Base-by-base conservation (phyloP, 2,888 invertebrate genomes). In the Drosophila pseudotakahashii region DNA sequence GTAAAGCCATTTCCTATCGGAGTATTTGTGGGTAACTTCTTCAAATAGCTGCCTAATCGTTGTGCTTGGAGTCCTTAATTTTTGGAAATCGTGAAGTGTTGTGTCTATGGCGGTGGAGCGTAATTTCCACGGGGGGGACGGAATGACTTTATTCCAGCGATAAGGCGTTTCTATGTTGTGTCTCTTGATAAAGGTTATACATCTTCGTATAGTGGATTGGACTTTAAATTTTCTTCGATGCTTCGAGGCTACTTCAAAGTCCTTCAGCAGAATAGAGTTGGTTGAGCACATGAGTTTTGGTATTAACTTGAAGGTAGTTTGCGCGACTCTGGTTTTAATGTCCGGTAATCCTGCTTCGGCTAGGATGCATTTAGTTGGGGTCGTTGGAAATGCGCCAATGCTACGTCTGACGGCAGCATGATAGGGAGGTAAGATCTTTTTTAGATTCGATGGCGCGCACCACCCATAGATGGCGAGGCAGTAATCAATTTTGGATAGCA, bases 111-210 rank as follows among this genome's bases (percentile, higher is more conserved):
- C n/a, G n/a, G n/a, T n/a, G n/a, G n/a, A n/a, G n/a, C n/a, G n/a
- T n/a, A n/a, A n/a, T n/a, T n/a, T n/a, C n/a, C n/a, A n/a, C n/a
- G 41, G 14, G 48, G 48, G 7, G 64, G n/a, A n/a, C n/a, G n/a
- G n/a, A n/a, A 51, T 58, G 47, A 53, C 36, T 52, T 60, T 60
- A 7, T 47, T n/a, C n/a, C n/a, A n/a, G n/a, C n/a, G n/a, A n/a
- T n/a, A n/a, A n/a, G n/a, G n/a, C n/a, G n/a, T n/a, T n/a, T n/a
- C n/a, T n/a, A n/a, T n/a, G n/a, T n/a, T n/a, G n/a, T 45, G 23
- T 52, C 37, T 36, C 26, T 60, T 60, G 9, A 9, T 26, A 23
- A 60, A 53, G 6, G 7, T 13, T 19, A 44, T 23, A 26, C 45
- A 45, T 45, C 60, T 44, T 34, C 36, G 59, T 1, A 45, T 36